These are phyloP conservation scores for Glyptemys insculpta DNA, from an alignment of 2,797 vertebrate genomes.

Conservation along the genomic window DNA sequence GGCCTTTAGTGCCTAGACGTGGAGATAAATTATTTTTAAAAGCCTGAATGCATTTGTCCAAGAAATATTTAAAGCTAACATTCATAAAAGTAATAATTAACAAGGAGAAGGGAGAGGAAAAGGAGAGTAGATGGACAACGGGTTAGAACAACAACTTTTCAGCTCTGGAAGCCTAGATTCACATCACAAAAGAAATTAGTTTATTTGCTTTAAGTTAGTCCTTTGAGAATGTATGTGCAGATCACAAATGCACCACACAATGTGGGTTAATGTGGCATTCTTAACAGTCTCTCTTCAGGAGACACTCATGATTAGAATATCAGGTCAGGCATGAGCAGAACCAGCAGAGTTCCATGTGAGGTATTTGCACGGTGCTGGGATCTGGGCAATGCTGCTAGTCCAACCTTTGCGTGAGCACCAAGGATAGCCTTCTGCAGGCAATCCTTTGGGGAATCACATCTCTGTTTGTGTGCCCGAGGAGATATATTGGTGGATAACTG, in stretches of 20 bases:
- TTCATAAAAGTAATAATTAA: not conserved
- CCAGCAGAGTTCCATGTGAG: not conserved
- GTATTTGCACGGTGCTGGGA: not conserved
- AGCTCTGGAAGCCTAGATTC: not conserved
- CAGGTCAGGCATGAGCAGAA: rapidly evolving
- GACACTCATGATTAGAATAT: not conserved
- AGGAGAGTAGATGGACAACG: not conserved
- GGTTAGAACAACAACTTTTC: not conserved
- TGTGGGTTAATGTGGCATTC: not conserved
- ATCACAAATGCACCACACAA: not conserved
- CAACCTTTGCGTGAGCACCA: not conserved
- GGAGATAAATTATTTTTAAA: not conserved
- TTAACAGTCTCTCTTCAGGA: not conserved
- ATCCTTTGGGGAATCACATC: not conserved
- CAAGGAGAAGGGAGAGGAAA: not conserved
- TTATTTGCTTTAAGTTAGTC: not conserved
- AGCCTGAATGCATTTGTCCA: not conserved
- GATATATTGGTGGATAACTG: not conserved
- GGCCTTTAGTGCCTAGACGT: conserved; percentile 83
- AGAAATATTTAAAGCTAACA: not conserved
- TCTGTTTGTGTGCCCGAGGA: not conserved
- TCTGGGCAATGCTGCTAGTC: not conserved
- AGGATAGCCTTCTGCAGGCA: not conserved
- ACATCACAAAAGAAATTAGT: not conserved
- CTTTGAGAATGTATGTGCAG: not conserved